Percentiles rank a stretch among this genome's conserved stretches.
Evolutionary conservation across 2,888 invertebrate species (phyloP).

Genomic region (Caenorhabditis sp.): DNA sequence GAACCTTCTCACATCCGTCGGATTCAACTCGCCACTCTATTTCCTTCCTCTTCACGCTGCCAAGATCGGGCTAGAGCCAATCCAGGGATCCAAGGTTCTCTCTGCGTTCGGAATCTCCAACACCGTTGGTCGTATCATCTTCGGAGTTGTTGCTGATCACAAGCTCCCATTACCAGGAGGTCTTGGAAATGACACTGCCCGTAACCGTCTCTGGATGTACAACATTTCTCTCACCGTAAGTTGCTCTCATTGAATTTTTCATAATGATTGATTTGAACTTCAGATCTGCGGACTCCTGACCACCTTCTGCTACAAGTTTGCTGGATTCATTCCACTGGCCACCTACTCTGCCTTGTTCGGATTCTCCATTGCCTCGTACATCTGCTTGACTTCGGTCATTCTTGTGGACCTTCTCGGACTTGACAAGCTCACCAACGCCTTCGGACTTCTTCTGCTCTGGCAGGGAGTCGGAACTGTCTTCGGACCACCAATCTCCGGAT

Average conservation of each 20-base stretch:
- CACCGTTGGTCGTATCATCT: conserved; percentile 91
- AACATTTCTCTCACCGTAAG: conserved; percentile 90
- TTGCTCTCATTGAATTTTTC: not conserved
- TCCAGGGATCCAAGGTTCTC: conserved; percentile 74
- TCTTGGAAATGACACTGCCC: conserved; percentile 87
- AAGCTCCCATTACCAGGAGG: conserved; percentile 86
- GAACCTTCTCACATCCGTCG: conserved; percentile 95
- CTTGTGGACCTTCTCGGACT: conserved; percentile 96
- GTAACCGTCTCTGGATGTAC: conserved; percentile 93
- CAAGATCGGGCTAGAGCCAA: conserved; percentile 59
- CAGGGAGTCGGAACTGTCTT: conserved; percentile 93
- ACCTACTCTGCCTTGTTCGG: conserved; percentile 88
- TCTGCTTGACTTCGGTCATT: conserved; percentile 97
- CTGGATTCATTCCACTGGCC: conserved; percentile 88
- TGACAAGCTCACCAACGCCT: conserved; percentile 96
- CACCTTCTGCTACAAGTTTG: conserved; percentile 89
- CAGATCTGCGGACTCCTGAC: conserved; percentile 93
- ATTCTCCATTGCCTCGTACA: conserved; percentile 86
- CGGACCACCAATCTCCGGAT: conserved; percentile 89
- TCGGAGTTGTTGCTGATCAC: conserved; percentile 87
- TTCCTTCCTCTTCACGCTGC: conserved; percentile 85
- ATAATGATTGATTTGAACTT: conserved; percentile 16
- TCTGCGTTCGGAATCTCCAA: conserved; percentile 86
- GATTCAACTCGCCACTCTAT: conserved; percentile 95
- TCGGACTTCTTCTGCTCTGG: conserved; percentile 95